Base-by-base conservation (phyloP, 2,888 invertebrate species). In the Pseudococcus viburni region DNA sequence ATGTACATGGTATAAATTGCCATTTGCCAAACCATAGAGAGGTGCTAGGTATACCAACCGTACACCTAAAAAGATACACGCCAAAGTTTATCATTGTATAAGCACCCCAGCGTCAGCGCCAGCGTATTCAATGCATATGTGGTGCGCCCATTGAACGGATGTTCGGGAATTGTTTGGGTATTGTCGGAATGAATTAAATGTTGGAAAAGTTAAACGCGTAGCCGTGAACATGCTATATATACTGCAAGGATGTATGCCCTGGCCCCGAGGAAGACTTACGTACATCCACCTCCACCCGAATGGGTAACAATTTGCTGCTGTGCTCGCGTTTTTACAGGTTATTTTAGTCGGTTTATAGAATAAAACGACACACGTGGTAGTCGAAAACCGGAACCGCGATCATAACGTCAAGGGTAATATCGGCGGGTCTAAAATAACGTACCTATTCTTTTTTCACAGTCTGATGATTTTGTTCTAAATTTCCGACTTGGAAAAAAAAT, bases 181-280 rank as follows among this genome's bases (percentile, higher is more conserved):
- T 83, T 46, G 80, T 83, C 80, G 80, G 80, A 80, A 80, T 80
- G 80, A 80, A 80, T 80, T 80, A 80, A 80, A 83, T 83, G 80
- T 83, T 83, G 42, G 19, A 83, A 83, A 83, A 83, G 80, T 83
- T 46, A 7, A 19, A 46, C 0, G 17, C 8, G 17, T 46, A 83
- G 46, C 39, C 9, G 39, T 22, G 64, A 64, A 64, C 64, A 64
- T 22, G 64, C 64, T 64, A 59, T 17, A 73, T 33, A 73, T 12
- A 33, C 11, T 11, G 77, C 17, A 42, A 64, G 77, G 39, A 42
- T 77, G 17, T 3, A 17, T 17, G 15, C 39, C 39, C 6, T 33
- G 3, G 26, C 26, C 26, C 26, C 26, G 3, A 77, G 77, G 39
- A 77, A 77, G 77, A 77, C 39, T 8, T 39, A 26, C 64, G 26